A percentile compares a stretch with the other conserved stretches of the same genome.
Evolutionary conservation across 2,888 invertebrate species (phyloP).

Genomic region (Catonia carolina): DNA sequence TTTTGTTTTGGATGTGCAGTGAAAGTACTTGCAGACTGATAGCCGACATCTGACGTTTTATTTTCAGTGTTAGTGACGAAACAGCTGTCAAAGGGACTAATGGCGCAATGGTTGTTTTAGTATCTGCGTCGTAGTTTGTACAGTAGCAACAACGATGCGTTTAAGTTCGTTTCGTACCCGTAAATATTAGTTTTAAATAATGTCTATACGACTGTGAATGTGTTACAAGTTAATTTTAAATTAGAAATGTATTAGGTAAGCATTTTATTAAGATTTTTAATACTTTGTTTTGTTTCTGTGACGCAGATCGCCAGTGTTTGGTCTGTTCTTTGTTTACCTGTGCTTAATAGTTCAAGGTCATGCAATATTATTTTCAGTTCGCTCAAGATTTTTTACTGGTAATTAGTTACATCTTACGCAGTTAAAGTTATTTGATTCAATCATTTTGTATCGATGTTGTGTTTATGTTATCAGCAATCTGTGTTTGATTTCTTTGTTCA

Average conservation of each 20-base stretch:
- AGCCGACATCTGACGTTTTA: constrained; percentile 11
- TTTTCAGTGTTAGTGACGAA: constrained; percentile 7
- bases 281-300: constrained; percentile 7
- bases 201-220: no score
- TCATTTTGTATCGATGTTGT: no score
- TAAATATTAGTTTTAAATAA: no score
- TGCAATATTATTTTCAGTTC: constrained; percentile 4
- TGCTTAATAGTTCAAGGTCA: constrained; percentile 12
- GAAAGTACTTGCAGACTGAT: background rate
- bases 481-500: background rate
- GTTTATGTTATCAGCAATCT: no score
- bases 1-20: background rate
- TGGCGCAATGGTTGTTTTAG: constrained; percentile 1
- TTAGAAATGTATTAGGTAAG: no score
- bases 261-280: background rate
- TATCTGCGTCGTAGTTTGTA: no score
- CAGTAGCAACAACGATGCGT: no score
- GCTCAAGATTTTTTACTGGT: no score
- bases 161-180: no score
- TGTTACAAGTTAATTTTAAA: no score
- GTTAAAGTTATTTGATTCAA: no score
- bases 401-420: no score
- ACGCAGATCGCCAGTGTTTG: constrained; percentile 7
- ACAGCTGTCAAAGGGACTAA: constrained; percentile 10
- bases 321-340: constrained; percentile 11